Conservation (phyloP, 1,140 invertebrate species). For the Probaryconus sp. region DNA sequence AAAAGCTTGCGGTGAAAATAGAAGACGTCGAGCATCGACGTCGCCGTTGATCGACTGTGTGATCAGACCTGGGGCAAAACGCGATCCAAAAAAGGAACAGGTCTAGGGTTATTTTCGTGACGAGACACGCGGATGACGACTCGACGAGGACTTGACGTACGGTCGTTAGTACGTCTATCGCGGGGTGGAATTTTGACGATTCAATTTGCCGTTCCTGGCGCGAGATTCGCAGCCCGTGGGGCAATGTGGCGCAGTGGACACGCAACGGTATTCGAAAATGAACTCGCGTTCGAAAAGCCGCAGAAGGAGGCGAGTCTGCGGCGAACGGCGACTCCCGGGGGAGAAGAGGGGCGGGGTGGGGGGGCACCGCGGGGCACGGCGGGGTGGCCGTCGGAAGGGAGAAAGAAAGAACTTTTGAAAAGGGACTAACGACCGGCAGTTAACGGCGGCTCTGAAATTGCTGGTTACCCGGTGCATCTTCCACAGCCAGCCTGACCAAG, state of each 20-base stretch:
- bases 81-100: neutral
- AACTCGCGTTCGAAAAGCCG: slow-evolving; percentile 50
- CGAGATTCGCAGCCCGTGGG: slow-evolving; percentile 67
- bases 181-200: slow-evolving; percentile 70
- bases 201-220: slow-evolving; percentile 75
- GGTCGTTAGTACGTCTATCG: slow-evolving; percentile 65
- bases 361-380: slow-evolving; percentile 18
- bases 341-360: slow-evolving; percentile 9
- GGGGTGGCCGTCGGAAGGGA: slow-evolving; percentile 55
- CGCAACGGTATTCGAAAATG: slow-evolving; percentile 60
- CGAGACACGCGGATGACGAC: slow-evolving; percentile 54
- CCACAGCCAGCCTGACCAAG: slow-evolving; percentile 73
- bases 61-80: slow-evolving; percentile 41
- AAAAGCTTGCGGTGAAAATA: too few relatives aligned
- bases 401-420: slow-evolving; percentile 79
- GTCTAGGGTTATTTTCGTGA: slow-evolving; percentile 24
- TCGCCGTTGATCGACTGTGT: too few relatives aligned
- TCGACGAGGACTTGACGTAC: slow-evolving; percentile 62
- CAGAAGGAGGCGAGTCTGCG: slow-evolving; percentile 49
- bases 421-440: slow-evolving; percentile 80
- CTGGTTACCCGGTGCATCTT: slow-evolving; percentile 77
- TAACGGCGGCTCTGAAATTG: slow-evolving; percentile 79
- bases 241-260: slow-evolving; percentile 50
- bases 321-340: slow-evolving; percentile 31
- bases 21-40: too few relatives aligned